These are phyloP conservation scores for Lates calcarifer DNA, from an alignment of 2,113 vertebrate species.

Conservation along the genomic window DNA sequence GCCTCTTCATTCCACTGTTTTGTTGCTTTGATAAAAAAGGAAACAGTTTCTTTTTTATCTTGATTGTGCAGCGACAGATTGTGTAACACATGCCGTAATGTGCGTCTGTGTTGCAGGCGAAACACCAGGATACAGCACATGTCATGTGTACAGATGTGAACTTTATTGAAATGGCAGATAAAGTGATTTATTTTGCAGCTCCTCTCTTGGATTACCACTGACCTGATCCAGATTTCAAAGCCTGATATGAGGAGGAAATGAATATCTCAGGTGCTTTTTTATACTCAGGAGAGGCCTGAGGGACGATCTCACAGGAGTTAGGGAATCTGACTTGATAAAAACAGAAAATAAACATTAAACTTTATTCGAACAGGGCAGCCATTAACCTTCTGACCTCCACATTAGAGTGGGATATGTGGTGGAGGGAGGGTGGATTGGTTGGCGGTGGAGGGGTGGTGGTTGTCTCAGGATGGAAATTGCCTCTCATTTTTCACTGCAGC, in stretches of 20 bases:
- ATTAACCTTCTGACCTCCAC: slow-evolving; percentile 38
- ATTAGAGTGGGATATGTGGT: not conserved
- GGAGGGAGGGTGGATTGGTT: not conserved
- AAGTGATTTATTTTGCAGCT: slow-evolving; percentile 24
- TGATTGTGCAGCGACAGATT: slow-evolving; percentile 27
- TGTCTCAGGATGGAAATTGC: slow-evolving; percentile 44
- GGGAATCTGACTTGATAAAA: slow-evolving; percentile 10
- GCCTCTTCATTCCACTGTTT: slow-evolving; percentile 10
- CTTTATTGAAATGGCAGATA: not conserved
- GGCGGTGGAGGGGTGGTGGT: too few species aligned
- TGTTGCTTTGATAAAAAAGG: slow-evolving; percentile 41
- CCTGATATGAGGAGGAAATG: not conserved
- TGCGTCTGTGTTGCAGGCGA: not conserved
- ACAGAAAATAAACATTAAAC: slow-evolving; percentile 20
- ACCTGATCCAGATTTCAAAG: slow-evolving; percentile 20
- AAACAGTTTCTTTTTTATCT: slow-evolving; percentile 32
- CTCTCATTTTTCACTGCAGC: slow-evolving; percentile 58
- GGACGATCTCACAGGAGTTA: not conserved
- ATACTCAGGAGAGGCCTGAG: not conserved
- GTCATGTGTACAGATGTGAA: slow-evolving; percentile 5
- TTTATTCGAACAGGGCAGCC: slow-evolving; percentile 1
- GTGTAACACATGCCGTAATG: not conserved
- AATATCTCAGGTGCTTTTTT: not conserved
- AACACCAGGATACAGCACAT: not conserved
- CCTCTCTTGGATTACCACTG: not conserved